Conservation (phyloP, 92 coral and sea anemone species). For the Paramuricea clavata region DNA sequence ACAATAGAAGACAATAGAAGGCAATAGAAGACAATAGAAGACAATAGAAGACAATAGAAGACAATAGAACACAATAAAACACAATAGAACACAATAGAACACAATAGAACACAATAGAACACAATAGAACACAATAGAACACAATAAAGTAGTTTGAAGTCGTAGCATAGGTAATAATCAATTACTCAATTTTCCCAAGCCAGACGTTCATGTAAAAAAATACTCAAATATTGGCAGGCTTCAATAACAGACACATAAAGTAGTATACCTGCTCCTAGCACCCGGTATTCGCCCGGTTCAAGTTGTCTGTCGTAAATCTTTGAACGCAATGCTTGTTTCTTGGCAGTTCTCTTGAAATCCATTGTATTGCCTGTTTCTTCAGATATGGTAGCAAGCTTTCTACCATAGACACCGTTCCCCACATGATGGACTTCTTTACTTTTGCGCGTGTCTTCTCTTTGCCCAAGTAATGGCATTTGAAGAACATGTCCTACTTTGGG, state of each 20-base stretch:
- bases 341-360: neutral
- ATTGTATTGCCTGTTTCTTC: neutral
- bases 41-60: no score
- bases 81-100: no score
- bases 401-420: neutral
- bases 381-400: neutral
- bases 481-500: neutral
- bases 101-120: no score
- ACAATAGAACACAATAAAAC: no score
- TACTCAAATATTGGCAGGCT: no score
- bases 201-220: neutral
- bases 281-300: conserved; percentile 31
- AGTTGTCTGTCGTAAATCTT: neutral
- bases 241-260: neutral
- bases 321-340: neutral
- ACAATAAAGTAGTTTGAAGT: no score
- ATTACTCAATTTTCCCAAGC: neutral
- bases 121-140: no score
- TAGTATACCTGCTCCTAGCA: neutral
- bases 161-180: neutral
- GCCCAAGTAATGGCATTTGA: neutral
- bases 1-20: no score
- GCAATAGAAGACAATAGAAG: no score
- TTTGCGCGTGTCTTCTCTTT: neutral
- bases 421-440: neutral